Evolutionary conservation across 2,888 invertebrate species (phyloP).

Genomic region (Bombylius major): DNA sequence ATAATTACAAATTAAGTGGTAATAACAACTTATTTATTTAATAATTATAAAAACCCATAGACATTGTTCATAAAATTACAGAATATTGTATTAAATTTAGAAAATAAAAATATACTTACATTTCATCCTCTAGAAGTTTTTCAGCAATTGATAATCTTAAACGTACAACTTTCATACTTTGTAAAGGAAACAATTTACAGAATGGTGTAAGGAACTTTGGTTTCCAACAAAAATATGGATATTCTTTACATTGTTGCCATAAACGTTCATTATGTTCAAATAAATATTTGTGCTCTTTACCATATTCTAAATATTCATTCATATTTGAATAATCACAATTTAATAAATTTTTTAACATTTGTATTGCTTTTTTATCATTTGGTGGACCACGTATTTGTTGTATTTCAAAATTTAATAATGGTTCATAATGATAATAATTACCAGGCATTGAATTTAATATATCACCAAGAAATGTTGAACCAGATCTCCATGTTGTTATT

Average conservation of each 20-base stretch:
- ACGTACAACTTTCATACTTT: conserved; percentile 78
- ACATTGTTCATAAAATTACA: no score
- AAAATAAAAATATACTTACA: conserved; percentile 40
- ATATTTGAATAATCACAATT: conserved; percentile 64
- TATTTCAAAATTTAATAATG: conserved; percentile 69
- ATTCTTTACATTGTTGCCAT: conserved; percentile 64
- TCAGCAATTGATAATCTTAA: conserved; percentile 60
- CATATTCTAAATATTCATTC: conserved; percentile 65
- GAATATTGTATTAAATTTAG: no score
- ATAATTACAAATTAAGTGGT: no score
- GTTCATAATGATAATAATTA: conserved; percentile 85
- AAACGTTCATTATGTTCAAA: conserved; percentile 75
- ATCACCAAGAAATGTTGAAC: conserved; percentile 81
- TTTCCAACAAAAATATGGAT: conserved; percentile 54
- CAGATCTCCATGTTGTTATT: conserved; percentile 82
- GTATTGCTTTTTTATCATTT: conserved; percentile 51
- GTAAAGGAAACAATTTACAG: conserved; percentile 76
- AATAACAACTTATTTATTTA: no score
- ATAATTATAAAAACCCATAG: no score
- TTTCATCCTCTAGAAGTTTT: conserved; percentile 54
- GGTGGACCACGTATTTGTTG: conserved; percentile 67
- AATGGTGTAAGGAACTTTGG: conserved; percentile 60
- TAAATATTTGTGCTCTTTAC: conserved; percentile 61
- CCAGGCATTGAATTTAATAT: conserved; percentile 71
- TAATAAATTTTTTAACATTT: conserved; percentile 56